These are phyloP conservation scores for Aptenodytes patagonicus DNA, from an alignment of 2,113 vertebrate species.

Conservation along the genomic window DNA sequence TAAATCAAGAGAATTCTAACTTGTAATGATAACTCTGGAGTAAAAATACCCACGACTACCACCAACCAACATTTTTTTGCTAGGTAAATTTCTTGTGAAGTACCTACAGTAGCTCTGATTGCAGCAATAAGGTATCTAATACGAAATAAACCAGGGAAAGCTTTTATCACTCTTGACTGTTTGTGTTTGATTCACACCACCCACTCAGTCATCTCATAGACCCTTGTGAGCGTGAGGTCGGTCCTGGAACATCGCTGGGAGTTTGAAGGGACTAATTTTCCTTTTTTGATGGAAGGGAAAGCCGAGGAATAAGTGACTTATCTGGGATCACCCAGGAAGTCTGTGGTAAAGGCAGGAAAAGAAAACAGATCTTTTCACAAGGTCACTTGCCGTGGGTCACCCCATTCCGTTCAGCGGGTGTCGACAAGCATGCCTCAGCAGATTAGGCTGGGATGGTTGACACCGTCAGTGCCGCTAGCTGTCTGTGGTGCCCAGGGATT, in stretches of 20 bases:
- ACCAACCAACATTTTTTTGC: neutral
- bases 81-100: neutral
- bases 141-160: neutral
- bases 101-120: neutral
- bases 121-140: neutral
- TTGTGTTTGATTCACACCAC: neutral
- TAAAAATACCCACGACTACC: neutral
- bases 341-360: neutral
- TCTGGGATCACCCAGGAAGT: neutral
- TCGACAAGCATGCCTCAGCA: neutral
- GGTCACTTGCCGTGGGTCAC: neutral
- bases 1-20: neutral
- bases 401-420: too few species aligned
- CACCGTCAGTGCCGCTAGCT: neutral
- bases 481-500: neutral
- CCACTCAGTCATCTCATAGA: neutral
- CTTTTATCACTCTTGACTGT: neutral
- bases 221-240: neutral
- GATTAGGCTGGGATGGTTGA: neutral
- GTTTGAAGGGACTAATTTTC: neutral
- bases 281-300: neutral
- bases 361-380: neutral
- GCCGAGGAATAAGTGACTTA: neutral
- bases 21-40: neutral
- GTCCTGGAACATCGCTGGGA: neutral